Base-by-base conservation (phyloP, 2,113 vertebrate genomes). In the Brachirus orientalis region DNA sequence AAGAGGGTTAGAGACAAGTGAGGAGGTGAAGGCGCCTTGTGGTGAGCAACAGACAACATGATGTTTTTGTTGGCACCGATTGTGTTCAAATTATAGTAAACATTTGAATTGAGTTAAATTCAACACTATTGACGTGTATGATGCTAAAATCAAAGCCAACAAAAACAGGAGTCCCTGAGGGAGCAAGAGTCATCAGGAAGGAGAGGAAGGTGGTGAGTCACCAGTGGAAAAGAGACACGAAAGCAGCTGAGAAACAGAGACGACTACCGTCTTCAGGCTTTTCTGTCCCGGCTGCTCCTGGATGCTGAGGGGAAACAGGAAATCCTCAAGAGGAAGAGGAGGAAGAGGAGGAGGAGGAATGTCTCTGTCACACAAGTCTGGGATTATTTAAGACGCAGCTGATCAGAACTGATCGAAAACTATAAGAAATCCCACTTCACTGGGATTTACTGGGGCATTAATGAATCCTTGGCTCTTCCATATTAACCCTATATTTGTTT, bases 61-160 rank as follows among this genome's bases (percentile, higher is more conserved):
- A 17, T 41, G 74, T 84, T 90, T 91, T 87, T 90, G 88, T 88
- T 82, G 79, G 80, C 79, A 12, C 17, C 37, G 41, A 17, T 19
- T 19, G 18, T 20, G 46, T 12, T 7, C 11, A 19, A 58, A 40
- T 4, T 40, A 2, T 10, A 40, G 9, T 10, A 40, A 8, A 40
- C n/a, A n/a, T 40, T 40, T 40, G 38, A 10, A 8, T 40, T 4
- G 2, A 40, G 9, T 40, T 12, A 40, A 40, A 40, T 10, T 40
- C 8, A 3, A 40, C 11, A 40, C 11, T 40, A 10, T 10, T 40
- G 8, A 40, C 6, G 6, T 37, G 10, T 37, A 40, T 10, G 9
- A 40, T 40, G 8, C 36, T 37, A 14, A 43, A 43, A 43, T 43
- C 12, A 13, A 14, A 43, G 74, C 80, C 88, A 86, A 90, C 84